These are phyloP conservation scores for Tridacna gigas DNA, from an alignment of 2,888 invertebrate species.

Conservation along the genomic window DNA sequence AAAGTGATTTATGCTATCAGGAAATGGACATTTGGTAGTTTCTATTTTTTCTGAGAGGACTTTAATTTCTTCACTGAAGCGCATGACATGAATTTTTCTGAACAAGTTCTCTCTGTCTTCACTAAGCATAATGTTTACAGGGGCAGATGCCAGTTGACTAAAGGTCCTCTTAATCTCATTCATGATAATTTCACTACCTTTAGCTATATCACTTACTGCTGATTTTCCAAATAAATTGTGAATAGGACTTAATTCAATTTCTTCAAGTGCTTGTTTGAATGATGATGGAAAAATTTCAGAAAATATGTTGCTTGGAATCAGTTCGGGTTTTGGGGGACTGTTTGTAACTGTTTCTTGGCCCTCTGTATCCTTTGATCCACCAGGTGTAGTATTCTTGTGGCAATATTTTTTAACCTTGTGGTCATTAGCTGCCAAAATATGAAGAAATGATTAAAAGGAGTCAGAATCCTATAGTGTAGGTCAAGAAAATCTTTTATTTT, in stretches of 20 bases:
- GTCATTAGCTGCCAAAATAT: conserved; percentile 20
- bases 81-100: conserved; percentile 8
- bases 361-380: not conserved
- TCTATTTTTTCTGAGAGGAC: not conserved
- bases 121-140: too few relatives aligned
- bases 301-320: not conserved
- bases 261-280: not conserved
- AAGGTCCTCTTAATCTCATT: not conserved
- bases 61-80: too few relatives aligned
- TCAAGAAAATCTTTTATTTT: too few relatives aligned
- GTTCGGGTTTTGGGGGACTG: not conserved
- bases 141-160: too few relatives aligned
- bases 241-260: too few relatives aligned
- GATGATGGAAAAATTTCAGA: not conserved
- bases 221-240: conserved; percentile 22
- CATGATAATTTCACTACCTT: not conserved
- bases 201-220: too few relatives aligned
- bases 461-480: too few relatives aligned
- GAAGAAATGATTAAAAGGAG: too few relatives aligned
- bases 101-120: conserved; percentile 13
- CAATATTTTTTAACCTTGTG: not conserved
- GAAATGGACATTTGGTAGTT: too few relatives aligned
- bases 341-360: not conserved
- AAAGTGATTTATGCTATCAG: conserved; percentile 10
- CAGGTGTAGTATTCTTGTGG: not conserved